These are phyloP conservation scores for Telmatochromis bifrenatus DNA, from an alignment of 2,113 vertebrate species.

Conservation along the genomic window DNA sequence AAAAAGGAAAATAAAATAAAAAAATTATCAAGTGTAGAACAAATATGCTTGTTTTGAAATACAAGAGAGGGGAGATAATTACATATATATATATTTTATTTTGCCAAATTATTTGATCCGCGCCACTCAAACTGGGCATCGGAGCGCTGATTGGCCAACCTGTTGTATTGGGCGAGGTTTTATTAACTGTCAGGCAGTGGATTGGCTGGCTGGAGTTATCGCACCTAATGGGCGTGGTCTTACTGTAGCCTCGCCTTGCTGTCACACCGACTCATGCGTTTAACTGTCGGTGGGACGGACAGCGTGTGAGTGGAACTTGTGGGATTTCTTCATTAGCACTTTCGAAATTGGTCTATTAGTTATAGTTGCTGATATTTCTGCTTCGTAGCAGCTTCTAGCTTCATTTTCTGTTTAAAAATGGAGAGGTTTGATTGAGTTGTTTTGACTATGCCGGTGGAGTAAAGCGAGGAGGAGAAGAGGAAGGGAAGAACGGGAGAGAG, in stretches of 20 bases:
- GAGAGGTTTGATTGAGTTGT: not conserved
- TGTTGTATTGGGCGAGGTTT: not conserved
- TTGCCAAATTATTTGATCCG: not conserved
- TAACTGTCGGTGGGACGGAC: not conserved
- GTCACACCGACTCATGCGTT: not conserved
- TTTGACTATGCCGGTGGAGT: not conserved
- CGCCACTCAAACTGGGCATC: not conserved
- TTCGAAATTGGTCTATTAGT: not conserved
- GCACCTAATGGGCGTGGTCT: conserved; percentile 18
- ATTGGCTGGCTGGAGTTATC: conserved; percentile 9
- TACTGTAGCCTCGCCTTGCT: conserved; percentile 31
- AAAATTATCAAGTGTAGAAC: not conserved
- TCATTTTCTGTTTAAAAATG: not conserved
- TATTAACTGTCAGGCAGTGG: not conserved
- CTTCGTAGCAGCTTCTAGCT: not conserved
- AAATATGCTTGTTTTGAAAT: not conserved
- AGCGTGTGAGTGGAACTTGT: not conserved
- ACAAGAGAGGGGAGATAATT: not conserved
- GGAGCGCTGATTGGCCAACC: conserved; percentile 34
- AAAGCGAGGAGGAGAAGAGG: not conserved
- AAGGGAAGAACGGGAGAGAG: not conserved
- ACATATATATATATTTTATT: not conserved
- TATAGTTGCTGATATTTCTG: accelerated
- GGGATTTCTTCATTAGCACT: not conserved
- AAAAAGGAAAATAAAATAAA: accelerated